Conservation (phyloP, 2,797 vertebrate species). For the Eulemur coronatus region DNA sequence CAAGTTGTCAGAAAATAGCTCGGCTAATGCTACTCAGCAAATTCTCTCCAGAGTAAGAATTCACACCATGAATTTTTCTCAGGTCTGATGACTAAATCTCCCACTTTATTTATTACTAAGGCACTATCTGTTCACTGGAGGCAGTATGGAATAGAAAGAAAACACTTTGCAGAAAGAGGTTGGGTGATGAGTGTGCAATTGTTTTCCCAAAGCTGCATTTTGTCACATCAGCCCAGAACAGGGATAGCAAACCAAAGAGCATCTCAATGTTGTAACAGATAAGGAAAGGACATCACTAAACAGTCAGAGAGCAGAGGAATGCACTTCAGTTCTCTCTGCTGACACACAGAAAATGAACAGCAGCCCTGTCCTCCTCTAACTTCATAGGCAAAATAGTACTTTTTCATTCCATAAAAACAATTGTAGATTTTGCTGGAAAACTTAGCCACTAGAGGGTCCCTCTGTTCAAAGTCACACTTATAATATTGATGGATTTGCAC, state of each 20-base stretch:
- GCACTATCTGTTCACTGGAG: constrained; percentile 33
- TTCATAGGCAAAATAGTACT: constrained; percentile 59
- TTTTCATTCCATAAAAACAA: constrained; percentile 48
- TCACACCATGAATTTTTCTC: constrained; percentile 61
- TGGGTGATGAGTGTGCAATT: constrained; percentile 40
- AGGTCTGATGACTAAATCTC: constrained; percentile 51
- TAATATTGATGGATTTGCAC: constrained; percentile 2
- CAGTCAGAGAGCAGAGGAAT: constrained; percentile 47
- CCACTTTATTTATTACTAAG: constrained; percentile 46
- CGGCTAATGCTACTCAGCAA: constrained; percentile 51
- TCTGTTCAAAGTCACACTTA: constrained; percentile 65
- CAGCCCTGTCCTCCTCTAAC: neutral
- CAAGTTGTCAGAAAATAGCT: constrained; percentile 66
- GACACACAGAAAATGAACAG: neutral
- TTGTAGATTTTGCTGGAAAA: constrained; percentile 56
- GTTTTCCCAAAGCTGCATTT: constrained; percentile 60
- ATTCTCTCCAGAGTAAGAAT: constrained; percentile 60
- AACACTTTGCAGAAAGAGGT: constrained; percentile 41
- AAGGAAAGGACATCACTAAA: constrained; percentile 64
- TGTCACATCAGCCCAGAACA: constrained; percentile 18
- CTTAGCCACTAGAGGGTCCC: constrained; percentile 81
- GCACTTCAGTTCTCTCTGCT: constrained; percentile 48
- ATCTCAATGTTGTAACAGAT: constrained; percentile 45
- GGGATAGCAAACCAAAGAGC: constrained; percentile 6
- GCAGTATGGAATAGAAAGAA: neutral